phyloP scores from a whole-genome alignment of 2,888 invertebrate genomes.

The Mechanitis messenoides region DNA sequence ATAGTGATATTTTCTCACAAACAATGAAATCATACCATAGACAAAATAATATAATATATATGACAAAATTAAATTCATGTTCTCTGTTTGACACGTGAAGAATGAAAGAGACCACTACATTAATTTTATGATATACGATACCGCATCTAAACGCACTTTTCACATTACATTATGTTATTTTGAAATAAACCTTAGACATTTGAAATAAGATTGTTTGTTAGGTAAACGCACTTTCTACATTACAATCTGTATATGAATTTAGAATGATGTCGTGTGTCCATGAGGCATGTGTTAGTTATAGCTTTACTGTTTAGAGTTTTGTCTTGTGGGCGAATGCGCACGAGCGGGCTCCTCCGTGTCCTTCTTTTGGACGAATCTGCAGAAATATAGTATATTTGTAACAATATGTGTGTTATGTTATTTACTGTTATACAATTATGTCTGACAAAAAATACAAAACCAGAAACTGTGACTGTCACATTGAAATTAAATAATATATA shows the following conservation, averaged over 20 bases:
- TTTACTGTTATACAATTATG: background rate
- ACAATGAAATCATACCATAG: background rate
- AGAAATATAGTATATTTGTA: background rate
- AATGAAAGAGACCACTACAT: background rate
- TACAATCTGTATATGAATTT: conserved; percentile 2
- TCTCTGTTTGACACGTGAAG: background rate
- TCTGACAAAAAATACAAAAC: no score
- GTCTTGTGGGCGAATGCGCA: conserved; percentile 48
- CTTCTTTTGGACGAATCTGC: conserved; percentile 54
- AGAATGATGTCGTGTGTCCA: conserved; percentile 8
- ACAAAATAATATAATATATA: background rate
- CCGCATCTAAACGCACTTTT: background rate
- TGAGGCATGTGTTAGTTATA: conserved; percentile 12
- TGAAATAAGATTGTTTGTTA: background rate
- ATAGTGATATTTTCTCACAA: background rate
- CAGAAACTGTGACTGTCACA: no score
- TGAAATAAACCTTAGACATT: background rate
- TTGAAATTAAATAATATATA: no score
- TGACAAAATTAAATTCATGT: background rate
- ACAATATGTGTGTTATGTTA: background rate
- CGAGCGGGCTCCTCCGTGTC: conserved; percentile 47
- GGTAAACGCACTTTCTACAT: background rate
- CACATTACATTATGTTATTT: background rate
- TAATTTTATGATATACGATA: background rate
- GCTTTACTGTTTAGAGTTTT: background rate